Base-by-base conservation (phyloP, 1,140 invertebrate genomes). In the Rhynchophorus ferrugineus region DNA sequence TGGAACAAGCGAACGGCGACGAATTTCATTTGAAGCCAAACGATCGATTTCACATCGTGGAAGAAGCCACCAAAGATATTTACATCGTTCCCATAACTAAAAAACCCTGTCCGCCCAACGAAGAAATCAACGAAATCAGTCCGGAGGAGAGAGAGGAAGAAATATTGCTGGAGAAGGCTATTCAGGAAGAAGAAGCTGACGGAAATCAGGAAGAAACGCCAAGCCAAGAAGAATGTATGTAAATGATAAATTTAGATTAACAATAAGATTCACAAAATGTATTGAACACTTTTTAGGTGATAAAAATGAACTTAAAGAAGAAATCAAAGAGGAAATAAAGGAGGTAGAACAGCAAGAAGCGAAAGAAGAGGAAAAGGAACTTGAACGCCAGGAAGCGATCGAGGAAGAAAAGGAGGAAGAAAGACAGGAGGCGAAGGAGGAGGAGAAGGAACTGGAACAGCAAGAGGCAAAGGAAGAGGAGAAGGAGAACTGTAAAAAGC, bases 51-150 rank as follows among this genome's bases (percentile, higher is more conserved):
- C 21, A 51, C 8, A 18, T 51, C 5, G 36, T 36, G 3, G 49
- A 51, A 14, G 8, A 36, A n/a, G 33, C 29, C 9, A 51, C 49
- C 1, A 51, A 36, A 44, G n/a, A 37, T 11, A 44, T 51, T 16
- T 24, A 34, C 3, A 18, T 51, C 2, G 22, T 51, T 22, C 19
- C 33, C 14, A 22, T 35, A 0, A 41, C 35, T 14, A 11, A 22
- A 17, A 22, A 20, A 39, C 37, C 20, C n/a, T n/a, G n/a, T n/a
- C n/a, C n/a, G n/a, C n/a, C n/a, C n/a, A n/a, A n/a, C n/a, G n/a
- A n/a, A n/a, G n/a, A n/a, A n/a, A n/a, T n/a, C n/a, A n/a, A n/a
- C n/a, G n/a, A n/a, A 11, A 29, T 29, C 5, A 6, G 24, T 5
- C 24, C 24, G 24, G 24, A 29, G 11, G 24, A 29, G 11, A 29